Conservation (phyloP, 2,797 vertebrate genomes). For the Hirundo rustica region DNA sequence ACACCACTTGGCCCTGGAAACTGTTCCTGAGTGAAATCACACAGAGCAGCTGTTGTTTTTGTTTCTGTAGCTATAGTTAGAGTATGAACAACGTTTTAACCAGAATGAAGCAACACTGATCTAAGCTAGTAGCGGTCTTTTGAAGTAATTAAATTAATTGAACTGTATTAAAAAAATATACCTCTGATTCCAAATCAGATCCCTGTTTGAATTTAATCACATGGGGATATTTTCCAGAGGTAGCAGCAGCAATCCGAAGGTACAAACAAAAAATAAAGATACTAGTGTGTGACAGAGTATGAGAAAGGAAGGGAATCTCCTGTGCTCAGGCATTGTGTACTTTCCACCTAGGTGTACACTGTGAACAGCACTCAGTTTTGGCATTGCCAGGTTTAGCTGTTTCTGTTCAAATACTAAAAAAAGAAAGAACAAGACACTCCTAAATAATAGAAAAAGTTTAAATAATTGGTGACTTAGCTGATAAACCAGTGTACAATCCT, state of each 20-base stretch:
- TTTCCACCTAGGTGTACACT: neutral
- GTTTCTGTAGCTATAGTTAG: neutral
- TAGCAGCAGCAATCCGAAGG: neutral
- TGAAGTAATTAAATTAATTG: neutral
- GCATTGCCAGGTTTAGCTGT: neutral
- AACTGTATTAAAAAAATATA: neutral
- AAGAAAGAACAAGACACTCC: neutral
- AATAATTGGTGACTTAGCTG: neutral
- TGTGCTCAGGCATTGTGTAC: fast-evolving
- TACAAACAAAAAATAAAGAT: neutral
- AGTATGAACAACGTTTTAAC: neutral
- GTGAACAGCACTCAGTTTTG: neutral
- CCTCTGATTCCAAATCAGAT: neutral
- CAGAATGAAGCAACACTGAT: neutral
- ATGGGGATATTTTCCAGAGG: fast-evolving
- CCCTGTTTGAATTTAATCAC: neutral
- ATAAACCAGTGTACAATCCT: neutral
- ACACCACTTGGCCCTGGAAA: neutral
- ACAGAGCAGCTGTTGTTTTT: neutral
- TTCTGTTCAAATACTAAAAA: neutral
- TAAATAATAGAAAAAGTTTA: neutral
- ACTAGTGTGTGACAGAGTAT: neutral
- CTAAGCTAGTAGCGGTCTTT: neutral
- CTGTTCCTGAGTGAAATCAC: neutral
- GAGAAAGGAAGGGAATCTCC: neutral